Evolutionary conservation across 35 echinoderm and acorn worm species (phyloP), one percentile per base, ranked within the genome.

Genomic region (Ophioderma brevispina): DNA sequence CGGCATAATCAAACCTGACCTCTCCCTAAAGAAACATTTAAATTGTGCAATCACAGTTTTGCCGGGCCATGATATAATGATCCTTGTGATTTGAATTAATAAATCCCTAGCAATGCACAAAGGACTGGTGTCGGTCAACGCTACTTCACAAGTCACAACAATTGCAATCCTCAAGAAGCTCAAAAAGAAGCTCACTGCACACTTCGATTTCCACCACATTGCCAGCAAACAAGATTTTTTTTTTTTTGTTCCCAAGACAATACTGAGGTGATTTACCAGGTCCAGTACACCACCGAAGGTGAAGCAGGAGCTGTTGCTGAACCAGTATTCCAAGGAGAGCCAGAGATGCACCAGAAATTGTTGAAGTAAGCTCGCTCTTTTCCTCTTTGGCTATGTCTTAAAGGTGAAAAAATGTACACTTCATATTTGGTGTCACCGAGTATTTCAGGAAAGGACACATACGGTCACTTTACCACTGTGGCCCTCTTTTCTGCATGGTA

Each of bases 161-260:
- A 99, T 84, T 0, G 40, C 97, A 21, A 88, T 93, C 87, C 40
- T 95, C 41, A 99, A 93, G 84, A 89, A 82, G 59, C 84, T 95
- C 1, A 99, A 99, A 75, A 87, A 80, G 14, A 76, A 90, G 32
- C 87, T 99, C 35, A 80, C 50, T 14, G 55, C 70, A 19, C 87
- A 75, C 0, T 93, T 91, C 0, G 97, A 99, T 84, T 95, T 86
- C 55, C 97, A 99, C 87, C 93, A 99, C 41, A 90, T 85, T 76
- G 70, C 88, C 40, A 94, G 93, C 59, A 83, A 92, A 32, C 33
- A 36, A 76, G 18, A 76, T 80, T 77, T 21, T 80, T 39, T 42
- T 93, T 25, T 3, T 2, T 25, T 8, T 25, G n/a, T 70, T 25
- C 23, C 10, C 59, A 70, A 8, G 10, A 8, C 59, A 70, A 25